Evolutionary conservation across 2,888 invertebrate species (phyloP), one percentile per base, ranked within the genome.

Genomic region (Drosophila anomalata): DNA sequence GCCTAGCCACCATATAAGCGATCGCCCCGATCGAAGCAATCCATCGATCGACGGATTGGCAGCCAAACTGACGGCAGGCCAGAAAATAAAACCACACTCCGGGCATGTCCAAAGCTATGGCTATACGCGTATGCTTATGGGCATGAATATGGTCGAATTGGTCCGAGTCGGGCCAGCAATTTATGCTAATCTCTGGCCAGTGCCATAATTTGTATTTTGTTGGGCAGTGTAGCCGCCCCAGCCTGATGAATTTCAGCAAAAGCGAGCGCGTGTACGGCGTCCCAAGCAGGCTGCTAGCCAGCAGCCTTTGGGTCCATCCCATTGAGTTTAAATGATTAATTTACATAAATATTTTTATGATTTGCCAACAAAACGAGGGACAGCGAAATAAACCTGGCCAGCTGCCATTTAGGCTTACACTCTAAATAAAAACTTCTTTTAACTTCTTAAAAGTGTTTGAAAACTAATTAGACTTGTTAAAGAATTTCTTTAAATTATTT

Each of bases 321-420:
- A 84, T 88, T 88, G 80, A 84, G 87, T 84, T 87, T 82, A 88
- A 87, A 87, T 85, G 84, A 84, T 87, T 84, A 87, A 85, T 85
- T 85, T 88, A 88, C 84, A 85, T 85, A 88, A 85, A 85, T 88
- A 85, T 85, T 85, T 85, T 88, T 85, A 88, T 85, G 84, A 85
- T 85, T 85, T 85, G 81, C 80, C 84, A 80, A 88, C 56, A 65
- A 71, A 53, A 60, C 50, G 50, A 51, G 20, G 42, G 53, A 56
- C 55, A 57, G 11, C 53, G 41, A 44, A 54, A 50, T 26, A 33
- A 61, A 46, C 52, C 67, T 73, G 82, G 82, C 79, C 83, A 78
- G 77, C 82, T 82, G 84, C 79, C 81, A 86, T 82, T 73, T 20
- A 11, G 11, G 72, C 33, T 33, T 63, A 63, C 63, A 53, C 54